Base-by-base conservation (phyloP, 1,140 invertebrate species). In the Eueides isabella region DNA sequence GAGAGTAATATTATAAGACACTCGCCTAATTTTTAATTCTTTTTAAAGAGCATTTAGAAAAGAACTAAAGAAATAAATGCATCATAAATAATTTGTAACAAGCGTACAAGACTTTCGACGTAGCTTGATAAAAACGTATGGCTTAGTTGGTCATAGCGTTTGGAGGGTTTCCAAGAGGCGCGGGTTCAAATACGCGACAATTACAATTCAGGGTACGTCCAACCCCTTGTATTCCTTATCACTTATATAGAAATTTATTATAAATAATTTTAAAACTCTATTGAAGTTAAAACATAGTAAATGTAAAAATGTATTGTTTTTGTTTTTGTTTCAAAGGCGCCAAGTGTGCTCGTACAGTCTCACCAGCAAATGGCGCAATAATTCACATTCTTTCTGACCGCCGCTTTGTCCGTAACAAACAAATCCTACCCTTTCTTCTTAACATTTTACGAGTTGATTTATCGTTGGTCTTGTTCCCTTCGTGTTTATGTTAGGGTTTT, bases 311-410 rank as follows among this genome's bases (percentile, higher is more conserved):
- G 23, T 65, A 28, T 29, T 29, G 9, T 55, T 16, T 35, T 70
- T 35, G 31, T 70, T 70, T 38, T 70, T 70, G 14, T 62, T 70
- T 26, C 64, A 66, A 70, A 75, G 14, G 48, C 48, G 48, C 19
- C 19, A 26, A 26, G 23, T 64, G 55, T 67, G 48, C 44, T 44
- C 23, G 66, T 55, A 64, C 55, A 70, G 55, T 55, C 38, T 61
- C 62, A 65, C 71, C 29, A 76, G 62, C 78, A 80, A 86, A 80
- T 82, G 78, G 75, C 61, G 62, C 76, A 63, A 83, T 83, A 84
- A 84, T 80, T 84, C 82, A 82, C 83, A 76, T 77, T 78, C 70
- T 71, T 72, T 72, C 76, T 82, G 84, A 85, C 81, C 81, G 79
- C 84, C 80, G 79, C 79, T 77, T 75, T 74, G 75, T 74, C 72